Base-by-base conservation (phyloP, 2,888 invertebrate species). In the Rhamphomyia laevipes region DNA sequence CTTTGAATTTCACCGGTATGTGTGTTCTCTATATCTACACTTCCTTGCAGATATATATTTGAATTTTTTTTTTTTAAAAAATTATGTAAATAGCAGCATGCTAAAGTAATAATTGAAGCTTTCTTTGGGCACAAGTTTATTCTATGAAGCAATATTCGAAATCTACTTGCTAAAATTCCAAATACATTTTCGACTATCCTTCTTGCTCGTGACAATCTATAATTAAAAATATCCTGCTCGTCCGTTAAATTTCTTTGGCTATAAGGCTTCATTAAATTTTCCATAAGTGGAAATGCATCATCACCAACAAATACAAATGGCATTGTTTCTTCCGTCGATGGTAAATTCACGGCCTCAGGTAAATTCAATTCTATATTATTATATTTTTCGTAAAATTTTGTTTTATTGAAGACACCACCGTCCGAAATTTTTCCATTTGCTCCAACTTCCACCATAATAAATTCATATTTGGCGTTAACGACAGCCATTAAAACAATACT, bases 101-200 rank as follows among this genome's bases (percentile, higher is more conserved):
- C 52, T 10, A 40, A 21, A 1, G 42, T 18, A 33, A 51, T 23
- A 46, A 40, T 33, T 40, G 37, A 41, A 21, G 51, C 31, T 49
- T 47, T 55, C 27, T 47, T 43, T 16, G 53, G 54, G 15, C 30
- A n/a, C n/a, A 27, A 27, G 23, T 27, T 27, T 27, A 27, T 27
- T 27, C 23, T 27, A 9, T 27, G 23, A 27, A 27, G 23, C 18
- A 62, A 55, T 47, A 62, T 52, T 46, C 58, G 40, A 55, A 63
- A 63, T 51, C 60, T 50, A 10, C 50, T 48, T 40, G 55, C 47
- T 43, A 60, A 48, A 21, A 63, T 61, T 11, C 53, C 55, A 16
- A 56, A 57, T 4, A 48, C 50, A 31, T 51, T 52, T 21, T 21
- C 21, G 21, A 21, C 21, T 21, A 21, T 21, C 6, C 21, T 21